These are phyloP conservation scores for Scolopax bukidnonensis DNA, from an alignment of 2,797 vertebrate species.

Conservation along the genomic window DNA sequence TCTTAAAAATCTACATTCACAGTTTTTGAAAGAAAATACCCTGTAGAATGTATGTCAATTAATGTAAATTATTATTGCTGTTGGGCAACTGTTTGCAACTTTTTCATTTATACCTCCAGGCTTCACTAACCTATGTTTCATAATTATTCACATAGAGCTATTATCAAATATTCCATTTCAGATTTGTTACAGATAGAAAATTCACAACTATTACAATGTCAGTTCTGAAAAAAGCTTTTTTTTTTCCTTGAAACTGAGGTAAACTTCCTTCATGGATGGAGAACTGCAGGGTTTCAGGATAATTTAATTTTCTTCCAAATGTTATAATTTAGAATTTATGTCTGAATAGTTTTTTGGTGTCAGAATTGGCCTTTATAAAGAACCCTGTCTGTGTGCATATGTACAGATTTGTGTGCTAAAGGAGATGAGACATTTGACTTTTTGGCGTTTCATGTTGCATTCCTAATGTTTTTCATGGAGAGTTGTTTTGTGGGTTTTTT, in stretches of 20 bases:
- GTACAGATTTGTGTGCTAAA: neutral
- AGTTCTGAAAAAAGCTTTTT: neutral
- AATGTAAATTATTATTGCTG: neutral
- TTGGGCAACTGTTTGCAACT: neutral
- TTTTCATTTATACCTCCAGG: neutral
- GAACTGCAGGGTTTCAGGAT: neutral
- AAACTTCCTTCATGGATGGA: neutral
- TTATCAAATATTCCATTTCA: neutral
- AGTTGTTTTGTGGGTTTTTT: neutral
- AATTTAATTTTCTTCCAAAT: neutral
- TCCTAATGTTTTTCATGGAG: neutral
- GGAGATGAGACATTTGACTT: neutral
- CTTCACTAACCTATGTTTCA: neutral
- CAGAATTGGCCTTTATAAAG: neutral
- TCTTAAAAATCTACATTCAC: neutral
- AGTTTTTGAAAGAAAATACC: neutral
- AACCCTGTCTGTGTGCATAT: neutral
- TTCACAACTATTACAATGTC: neutral
- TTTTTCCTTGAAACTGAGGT: neutral
- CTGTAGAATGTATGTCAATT: neutral
- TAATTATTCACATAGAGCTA: neutral
- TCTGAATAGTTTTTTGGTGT: neutral
- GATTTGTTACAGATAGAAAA: neutral
- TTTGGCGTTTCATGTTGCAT: neutral
- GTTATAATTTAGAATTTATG: neutral